Percentiles rank a stretch among this genome's conserved stretches.
Conservation (phyloP, 2,888 invertebrate species). For the Malthinus seriepunctatus region DNA sequence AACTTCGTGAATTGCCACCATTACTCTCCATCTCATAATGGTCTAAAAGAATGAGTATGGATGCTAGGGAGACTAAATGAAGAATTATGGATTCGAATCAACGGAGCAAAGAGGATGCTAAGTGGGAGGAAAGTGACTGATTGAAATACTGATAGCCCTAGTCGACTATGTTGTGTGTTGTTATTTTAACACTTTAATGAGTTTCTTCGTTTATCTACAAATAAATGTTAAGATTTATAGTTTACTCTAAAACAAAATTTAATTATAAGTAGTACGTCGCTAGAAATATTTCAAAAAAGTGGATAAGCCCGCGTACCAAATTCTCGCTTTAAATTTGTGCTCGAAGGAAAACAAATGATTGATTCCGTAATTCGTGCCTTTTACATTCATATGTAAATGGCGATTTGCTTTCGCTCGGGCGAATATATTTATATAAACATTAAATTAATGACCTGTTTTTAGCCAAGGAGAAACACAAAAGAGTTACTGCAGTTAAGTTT, state of each 20-base stretch:
- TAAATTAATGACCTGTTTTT: conserved; percentile 43
- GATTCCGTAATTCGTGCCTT: conserved; percentile 43
- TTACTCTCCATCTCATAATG: conserved; percentile 52
- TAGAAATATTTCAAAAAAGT: neutral
- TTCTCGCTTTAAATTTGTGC: conserved; percentile 16
- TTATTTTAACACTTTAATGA: conserved; percentile 16
- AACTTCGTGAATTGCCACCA: conserved; percentile 51
- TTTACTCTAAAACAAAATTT: no score
- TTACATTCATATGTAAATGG: conserved; percentile 41
- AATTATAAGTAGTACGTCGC: no score
- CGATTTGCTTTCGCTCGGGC: conserved; percentile 35
- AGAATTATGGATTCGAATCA: conserved; percentile 53
- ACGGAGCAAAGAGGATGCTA: conserved; percentile 47
- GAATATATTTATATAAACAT: conserved; percentile 41
- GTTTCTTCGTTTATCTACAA: neutral
- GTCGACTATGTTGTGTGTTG: conserved; percentile 8
- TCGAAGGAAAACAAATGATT: conserved; percentile 39
- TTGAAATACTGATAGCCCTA: conserved; percentile 23
- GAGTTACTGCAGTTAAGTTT: conserved; percentile 24
- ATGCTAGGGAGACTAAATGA: conserved; percentile 48
- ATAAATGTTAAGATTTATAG: no score
- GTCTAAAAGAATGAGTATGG: conserved; percentile 37
- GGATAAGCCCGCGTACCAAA: neutral
- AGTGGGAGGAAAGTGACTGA: conserved; percentile 41
- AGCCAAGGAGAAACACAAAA: conserved; percentile 26